phyloP scores from a whole-genome alignment of 2,888 invertebrate genomes.

The Apamea anceps region DNA sequence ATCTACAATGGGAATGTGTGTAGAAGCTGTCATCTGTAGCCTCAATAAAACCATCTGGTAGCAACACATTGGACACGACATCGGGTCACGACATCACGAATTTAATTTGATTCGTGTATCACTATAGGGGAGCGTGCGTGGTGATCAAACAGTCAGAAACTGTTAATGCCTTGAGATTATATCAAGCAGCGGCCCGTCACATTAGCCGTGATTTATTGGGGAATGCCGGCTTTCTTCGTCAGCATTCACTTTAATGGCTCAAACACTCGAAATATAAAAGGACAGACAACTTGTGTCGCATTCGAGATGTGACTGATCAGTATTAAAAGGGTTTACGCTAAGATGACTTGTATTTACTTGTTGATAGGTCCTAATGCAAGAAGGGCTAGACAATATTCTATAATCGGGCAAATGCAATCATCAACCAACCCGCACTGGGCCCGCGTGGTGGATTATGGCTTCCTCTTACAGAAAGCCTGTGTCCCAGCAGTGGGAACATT shows the following conservation, averaged over 20 bases:
- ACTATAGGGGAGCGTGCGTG: constrained; percentile 18
- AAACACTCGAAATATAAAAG: constrained; percentile 6
- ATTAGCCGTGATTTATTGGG: constrained; percentile 47
- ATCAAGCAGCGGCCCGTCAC: constrained; percentile 23
- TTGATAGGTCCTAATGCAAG: neutral
- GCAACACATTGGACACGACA: constrained; percentile 23
- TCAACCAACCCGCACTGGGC: neutral
- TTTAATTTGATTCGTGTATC: constrained; percentile 28
- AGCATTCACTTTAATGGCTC: constrained; percentile 26
- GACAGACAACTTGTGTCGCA: neutral
- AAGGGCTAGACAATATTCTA: neutral
- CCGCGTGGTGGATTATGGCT: neutral
- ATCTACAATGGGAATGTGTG: constrained; percentile 12
- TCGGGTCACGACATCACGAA: constrained; percentile 40
- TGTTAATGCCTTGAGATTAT: constrained; percentile 45
- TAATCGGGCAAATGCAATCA: neutral
- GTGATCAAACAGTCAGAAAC: constrained; percentile 22
- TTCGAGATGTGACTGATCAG: constrained; percentile 4
- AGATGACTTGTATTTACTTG: neutral
- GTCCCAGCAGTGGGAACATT: no score
- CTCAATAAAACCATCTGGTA: constrained; percentile 35
- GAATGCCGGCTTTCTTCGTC: constrained; percentile 24
- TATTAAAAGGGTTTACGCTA: constrained; percentile 1
- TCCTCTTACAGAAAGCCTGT: neutral
- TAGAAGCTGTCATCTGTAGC: constrained; percentile 17